Evolutionary conservation across 2,797 vertebrate species (phyloP).

Genomic region (Lagorchestes hirsutus): DNA sequence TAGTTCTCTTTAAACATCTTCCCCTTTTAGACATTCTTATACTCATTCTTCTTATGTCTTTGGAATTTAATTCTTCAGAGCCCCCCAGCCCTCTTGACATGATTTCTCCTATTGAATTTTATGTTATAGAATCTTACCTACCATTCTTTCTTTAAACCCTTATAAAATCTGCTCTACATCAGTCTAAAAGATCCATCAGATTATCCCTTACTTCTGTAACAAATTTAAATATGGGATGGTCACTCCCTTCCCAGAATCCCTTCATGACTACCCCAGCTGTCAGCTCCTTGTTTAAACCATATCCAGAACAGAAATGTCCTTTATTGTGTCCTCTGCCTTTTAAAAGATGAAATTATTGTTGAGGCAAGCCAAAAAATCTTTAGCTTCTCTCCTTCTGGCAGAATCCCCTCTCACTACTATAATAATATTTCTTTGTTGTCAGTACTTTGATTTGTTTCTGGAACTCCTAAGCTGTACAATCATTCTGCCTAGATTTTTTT

Average conservation of each 20-base stretch:
- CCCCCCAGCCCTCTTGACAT: not conserved
- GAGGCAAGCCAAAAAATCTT: not conserved
- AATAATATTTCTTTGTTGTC: not conserved
- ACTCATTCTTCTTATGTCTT: not conserved
- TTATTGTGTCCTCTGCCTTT: not conserved
- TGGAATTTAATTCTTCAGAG: not conserved
- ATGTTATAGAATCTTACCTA: not conserved
- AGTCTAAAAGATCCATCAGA: not conserved
- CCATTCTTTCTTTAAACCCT: not conserved
- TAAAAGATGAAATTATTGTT: not conserved
- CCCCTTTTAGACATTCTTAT: not conserved
- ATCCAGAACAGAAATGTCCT: not conserved
- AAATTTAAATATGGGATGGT: not conserved
- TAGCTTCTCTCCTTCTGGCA: not conserved
- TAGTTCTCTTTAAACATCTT: not conserved
- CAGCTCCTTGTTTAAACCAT: not conserved
- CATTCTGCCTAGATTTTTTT: not conserved
- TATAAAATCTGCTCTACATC: not conserved
- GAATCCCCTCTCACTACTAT: not conserved
- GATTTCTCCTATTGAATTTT: not conserved
- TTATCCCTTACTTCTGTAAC: not conserved
- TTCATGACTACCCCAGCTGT: not conserved
- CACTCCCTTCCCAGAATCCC: not conserved
- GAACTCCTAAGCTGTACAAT: not conserved
- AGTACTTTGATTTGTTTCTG: not conserved